Evolutionary conservation across 2,797 vertebrate genomes (phyloP), one percentile per base, ranked within the genome.

Genomic region (Echiichthys vipera): DNA sequence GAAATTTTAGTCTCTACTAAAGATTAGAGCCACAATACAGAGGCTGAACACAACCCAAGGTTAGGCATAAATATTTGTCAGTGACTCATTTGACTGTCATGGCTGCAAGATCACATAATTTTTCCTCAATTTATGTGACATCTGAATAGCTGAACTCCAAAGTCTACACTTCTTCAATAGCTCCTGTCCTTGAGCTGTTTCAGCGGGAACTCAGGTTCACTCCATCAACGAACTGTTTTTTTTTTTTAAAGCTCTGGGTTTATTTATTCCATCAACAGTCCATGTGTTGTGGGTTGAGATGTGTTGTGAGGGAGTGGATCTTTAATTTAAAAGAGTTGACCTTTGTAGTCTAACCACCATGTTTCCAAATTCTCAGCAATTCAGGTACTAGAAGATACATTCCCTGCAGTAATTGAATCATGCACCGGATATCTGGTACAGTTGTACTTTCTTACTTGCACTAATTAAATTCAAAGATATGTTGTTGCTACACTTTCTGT

Each of bases 401-500:
- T 75, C 32, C 49, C 64, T 46, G 54, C 40, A 47, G 71, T 88
- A 88, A 88, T 80, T 74, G 65, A 80, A 83, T 80, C 78, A 75
- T 81, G 77, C 68, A 32, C 34, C 40, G 50, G 25, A 55, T 74
- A 58, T 80, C 72, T 59, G 69, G 25, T 69, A 78, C 71, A 66
- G 75, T 74, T 76, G 74, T 49, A 74, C 65, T 54, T 55, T 81
- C 75, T 76, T 61, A 74, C 65, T 76, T 11, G 15, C 30, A 50
- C 77, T 90, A 87, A 87, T 87, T 88, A 76, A 89, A 90, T 91
- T 77, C 56, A 72, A 84, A 65, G 83, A 69, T 74, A 73, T 75
- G 45, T 62, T 82, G 74, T 72, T 77, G 73, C 65, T 65, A 65
- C 72, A 61, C 32, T 29, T 65, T 30, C 34, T 39, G 32, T 22